Base-by-base conservation (phyloP, 2,113 vertebrate species). In the Butorides virescens region DNA sequence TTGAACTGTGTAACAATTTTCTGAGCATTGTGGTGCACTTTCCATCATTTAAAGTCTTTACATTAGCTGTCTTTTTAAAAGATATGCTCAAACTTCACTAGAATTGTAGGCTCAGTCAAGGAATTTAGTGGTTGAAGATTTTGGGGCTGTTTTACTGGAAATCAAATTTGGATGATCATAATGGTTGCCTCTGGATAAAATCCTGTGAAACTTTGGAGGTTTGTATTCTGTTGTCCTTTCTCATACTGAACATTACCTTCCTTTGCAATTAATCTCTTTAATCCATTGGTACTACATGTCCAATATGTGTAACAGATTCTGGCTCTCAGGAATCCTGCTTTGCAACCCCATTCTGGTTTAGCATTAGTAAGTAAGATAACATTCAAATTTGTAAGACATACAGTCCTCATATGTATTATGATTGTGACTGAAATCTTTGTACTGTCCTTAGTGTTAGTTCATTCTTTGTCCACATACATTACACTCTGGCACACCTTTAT, bases 1-100 rank as follows among this genome's bases (percentile, higher is more conserved):
- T 90, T 95, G 85, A 91, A 78, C 12, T 68, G 19, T 75, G 27
- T 20, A 85, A 91, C 27, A 75, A 75, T 66, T 75, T 89, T 8
- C 55, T 81, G 50, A 47, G 46, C 2, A 7, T 84, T 93, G 56
- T 91, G 52, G 13, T 20, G 36, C 18, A 32, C 58, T 79, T 93
- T 72, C 39, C 56, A 53, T 44, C 16, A 70, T 56, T 89, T 82
- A 37, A 88, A 50, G 7, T 50, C 30, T 74, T 81, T 72, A 90
- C 78, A 55, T 58, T 67, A 81, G 10, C 21, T 68, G 7, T 65
- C 11, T 53, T 91, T 86, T 71, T 13, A 50, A 91, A 91, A 81
- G 23, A 61, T 7, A 2, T 5, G 4, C 9, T 75, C 11, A 39
- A 91, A 61, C 39, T 70, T 22, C 12, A 32, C 18, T 16, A 86